Conservation (phyloP, 64 coral and sea anemone genomes). For the Acropora yongei region DNA sequence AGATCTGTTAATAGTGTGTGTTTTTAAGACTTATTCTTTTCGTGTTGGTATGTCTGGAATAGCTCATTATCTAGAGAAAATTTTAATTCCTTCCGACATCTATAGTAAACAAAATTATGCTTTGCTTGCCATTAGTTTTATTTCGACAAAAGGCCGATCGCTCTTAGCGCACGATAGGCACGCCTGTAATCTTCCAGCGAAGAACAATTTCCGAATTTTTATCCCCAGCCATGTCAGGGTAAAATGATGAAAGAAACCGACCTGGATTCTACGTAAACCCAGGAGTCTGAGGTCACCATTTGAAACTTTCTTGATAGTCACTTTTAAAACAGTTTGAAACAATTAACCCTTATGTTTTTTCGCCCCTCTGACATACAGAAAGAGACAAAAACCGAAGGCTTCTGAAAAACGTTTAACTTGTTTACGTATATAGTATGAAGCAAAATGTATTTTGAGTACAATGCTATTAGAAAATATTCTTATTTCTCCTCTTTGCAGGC, state of each 20-base stretch:
- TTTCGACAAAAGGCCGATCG: slow-evolving; percentile 11
- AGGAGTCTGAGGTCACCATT: neutral
- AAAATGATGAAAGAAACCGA: slow-evolving; percentile 1
- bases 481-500: too few species aligned
- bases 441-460: too few species aligned
- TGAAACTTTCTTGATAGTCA: neutral
- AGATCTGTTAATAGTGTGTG: neutral
- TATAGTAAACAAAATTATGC: slow-evolving; percentile 28
- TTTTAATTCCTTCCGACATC: neutral
- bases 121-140: slow-evolving; percentile 12
- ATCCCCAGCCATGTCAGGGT: slow-evolving; percentile 6
- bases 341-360: too few species aligned
- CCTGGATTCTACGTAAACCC: neutral
- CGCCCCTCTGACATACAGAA: too few species aligned
- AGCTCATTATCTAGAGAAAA: neutral
- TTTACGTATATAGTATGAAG: too few species aligned
- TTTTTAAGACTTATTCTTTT: neutral
- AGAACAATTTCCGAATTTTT: neutral
- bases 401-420: too few species aligned
- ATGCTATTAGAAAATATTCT: too few species aligned
- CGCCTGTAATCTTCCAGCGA: neutral
- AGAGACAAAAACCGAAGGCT: too few species aligned
- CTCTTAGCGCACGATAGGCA: neutral
- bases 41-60: neutral
- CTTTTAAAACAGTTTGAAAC: neutral